Base-by-base conservation (phyloP, 2,797 vertebrate species). In the Petrocephalus sullivani region DNA sequence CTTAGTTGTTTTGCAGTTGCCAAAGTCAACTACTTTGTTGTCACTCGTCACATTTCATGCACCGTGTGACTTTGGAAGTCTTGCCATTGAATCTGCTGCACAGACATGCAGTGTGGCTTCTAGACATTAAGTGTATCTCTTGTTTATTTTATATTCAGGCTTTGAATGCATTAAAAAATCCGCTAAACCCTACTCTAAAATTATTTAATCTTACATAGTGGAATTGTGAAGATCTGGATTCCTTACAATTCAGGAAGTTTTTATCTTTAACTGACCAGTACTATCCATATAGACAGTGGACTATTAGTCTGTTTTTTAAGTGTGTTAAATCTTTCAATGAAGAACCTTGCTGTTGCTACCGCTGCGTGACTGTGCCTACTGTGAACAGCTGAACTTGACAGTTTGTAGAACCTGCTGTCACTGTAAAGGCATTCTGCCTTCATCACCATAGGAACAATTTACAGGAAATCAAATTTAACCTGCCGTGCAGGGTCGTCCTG, bases 331-430 rank as follows among this genome's bases (percentile, higher is more conserved):
- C 23, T 46, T n/a, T 53, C 21, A 85, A 85, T 85, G 23, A 64
- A 67, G 46, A n/a, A 88, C 81, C 60, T 88, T 60, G 6, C 51
- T 57, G 3, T 84, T 60, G 1, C 51, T 81, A 19, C 75, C 46
- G 19, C 7, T 57, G 89, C 89, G 89, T 86, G 67, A 88, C 90
- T 61, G 89, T 90, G 89, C 90, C 28, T 3, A 19, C 87, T 89
- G 88, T 89, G 91, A 89, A 95, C 94, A 96, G 95, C 95, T 95
- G 94, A 93, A 89, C 91, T 1, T 89, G 75, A 87, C 88, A 90
- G 91, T 92, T 91, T 92, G 91, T 49, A 89, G 90, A 92, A 92
- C 81, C 84, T 93, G 93, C 90, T 91, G 92, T 94, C 94, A 95
- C 91, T 90, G 90, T 90, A 92, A 94, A 94, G 93, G 92, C 94